Evolutionary conservation across 2,888 invertebrate species (phyloP), one percentile per base, ranked within the genome.

Genomic region (Macrophya annulata): DNA sequence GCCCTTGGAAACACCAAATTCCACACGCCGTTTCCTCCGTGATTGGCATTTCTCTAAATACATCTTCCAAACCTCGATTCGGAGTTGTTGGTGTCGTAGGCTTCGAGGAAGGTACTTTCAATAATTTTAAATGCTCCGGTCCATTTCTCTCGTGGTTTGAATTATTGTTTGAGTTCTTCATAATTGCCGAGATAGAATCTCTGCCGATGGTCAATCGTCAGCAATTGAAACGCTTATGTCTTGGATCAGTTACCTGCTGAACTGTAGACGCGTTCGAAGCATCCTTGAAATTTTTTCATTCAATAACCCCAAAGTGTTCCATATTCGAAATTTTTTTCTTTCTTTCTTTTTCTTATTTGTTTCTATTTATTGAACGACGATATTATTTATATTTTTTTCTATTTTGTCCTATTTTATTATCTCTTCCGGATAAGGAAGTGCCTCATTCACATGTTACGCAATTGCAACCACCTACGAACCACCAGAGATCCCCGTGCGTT

Each of bases 21-120:
- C 96, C 96, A 90, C 96, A 96, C 4, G 95, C 94, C 0, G 96
- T 96, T 85, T 96, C 96, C 82, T 96, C 95, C 55, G 95, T 95
- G 85, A 96, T 90, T 4, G 94, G 94, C 90, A 94, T 93, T 71
- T 94, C 94, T 84, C 92, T 93, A 85, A 94, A 93, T 43, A 94
- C 90, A 84, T 95, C 94, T 87, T 95, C 94, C 79, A 93, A 87
- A 9, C 88, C 91, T 55, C 91, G 90, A 17, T 89, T 88, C 17
- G 91, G 90, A 31, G 90, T 87, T 12, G 91, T 88, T 5, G 90
- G 89, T 25, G 89, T 90, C 31, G 55, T 62, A 37, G 71, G 86
- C 37, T 90, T 89, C 62, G 90, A 86, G 43, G 91, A 85, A 25
- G 92, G 91, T 43, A 91, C 90, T 87, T 88, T 89, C 77, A 93